Conservation (phyloP, 2,888 invertebrate species). For the Strigamia crassipes region DNA sequence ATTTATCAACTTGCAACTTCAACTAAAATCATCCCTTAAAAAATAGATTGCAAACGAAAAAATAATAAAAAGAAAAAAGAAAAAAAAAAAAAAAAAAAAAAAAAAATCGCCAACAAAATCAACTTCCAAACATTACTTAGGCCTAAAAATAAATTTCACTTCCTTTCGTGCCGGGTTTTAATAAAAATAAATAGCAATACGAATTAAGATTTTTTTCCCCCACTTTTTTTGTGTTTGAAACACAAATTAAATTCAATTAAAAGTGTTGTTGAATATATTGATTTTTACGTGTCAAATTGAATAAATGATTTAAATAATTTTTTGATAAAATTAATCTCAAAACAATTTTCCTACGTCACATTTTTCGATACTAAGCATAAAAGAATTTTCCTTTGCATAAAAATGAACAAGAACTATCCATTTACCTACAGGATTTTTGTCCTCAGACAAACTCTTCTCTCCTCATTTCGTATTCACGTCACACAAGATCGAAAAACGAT, state of each 20-base stretch:
- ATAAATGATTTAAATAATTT: background rate
- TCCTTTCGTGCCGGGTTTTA: constrained; percentile 11
- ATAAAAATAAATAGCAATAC: background rate
- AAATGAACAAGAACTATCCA: background rate
- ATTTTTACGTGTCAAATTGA: background rate
- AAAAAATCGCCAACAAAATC: constrained; percentile 16
- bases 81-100: background rate
- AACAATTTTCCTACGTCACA: no score
- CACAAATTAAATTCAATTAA: background rate
- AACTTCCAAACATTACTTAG: background rate
- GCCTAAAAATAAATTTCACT: constrained; percentile 27
- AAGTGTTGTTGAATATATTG: background rate
- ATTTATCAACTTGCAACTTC: constrained; percentile 38
- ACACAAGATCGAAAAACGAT: constrained; percentile 42
- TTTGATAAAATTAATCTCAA: no score
- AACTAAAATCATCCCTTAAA: constrained; percentile 24
- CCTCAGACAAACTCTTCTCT: constrained; percentile 17
- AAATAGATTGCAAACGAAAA: background rate
- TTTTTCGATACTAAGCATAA: background rate
- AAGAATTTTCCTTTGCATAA: background rate
- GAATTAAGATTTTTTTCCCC: background rate
- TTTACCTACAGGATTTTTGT: constrained; percentile 13
- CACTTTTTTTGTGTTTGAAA: background rate
- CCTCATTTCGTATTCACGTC: constrained; percentile 36
- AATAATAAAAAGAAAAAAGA: background rate